Conservation (phyloP, 2,797 vertebrate species). For the Gymnoscopelus microlampas region DNA sequence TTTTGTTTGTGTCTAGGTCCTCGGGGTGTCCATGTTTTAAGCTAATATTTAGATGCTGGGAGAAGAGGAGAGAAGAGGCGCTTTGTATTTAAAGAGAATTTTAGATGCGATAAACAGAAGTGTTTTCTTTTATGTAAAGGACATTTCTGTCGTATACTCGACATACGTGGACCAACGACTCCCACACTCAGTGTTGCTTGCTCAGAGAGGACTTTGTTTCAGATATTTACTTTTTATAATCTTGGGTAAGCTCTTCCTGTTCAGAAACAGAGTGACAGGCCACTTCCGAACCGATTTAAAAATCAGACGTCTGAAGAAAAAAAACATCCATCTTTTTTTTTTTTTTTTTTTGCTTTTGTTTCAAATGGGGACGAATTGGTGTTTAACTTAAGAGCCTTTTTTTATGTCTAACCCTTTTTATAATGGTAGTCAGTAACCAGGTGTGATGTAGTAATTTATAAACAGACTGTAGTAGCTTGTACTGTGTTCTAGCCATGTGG, state of each 20-base stretch:
- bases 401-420: conserved; percentile 87
- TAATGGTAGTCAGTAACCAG: conserved; percentile 88
- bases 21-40: conserved; percentile 99
- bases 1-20: conserved; percentile 86
- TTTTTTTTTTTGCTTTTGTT: conserved; percentile 44
- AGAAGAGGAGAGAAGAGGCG: conserved; percentile 86
- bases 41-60: conserved; percentile 88
- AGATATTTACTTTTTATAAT: conserved; percentile 84
- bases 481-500: conserved; percentile 80
- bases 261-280: conserved; percentile 76
- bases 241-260: conserved; percentile 85
- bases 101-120: conserved; percentile 92
- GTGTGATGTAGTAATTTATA: conserved; percentile 91
- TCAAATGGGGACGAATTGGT: conserved; percentile 75
- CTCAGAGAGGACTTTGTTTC: conserved; percentile 89
- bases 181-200: conserved; percentile 98
- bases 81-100: conserved; percentile 94
- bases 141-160: conserved; percentile 87
- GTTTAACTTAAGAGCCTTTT: conserved; percentile 82
- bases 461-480: conserved; percentile 87
- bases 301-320: conserved; percentile 80
- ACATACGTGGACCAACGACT: conserved; percentile 94
- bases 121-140: conserved; percentile 94
- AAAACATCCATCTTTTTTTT: conserved; percentile 71
- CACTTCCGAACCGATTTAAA: conserved; percentile 83